Evolutionary conservation across 2,888 invertebrate species (phyloP).

Genomic region (Meliscaeva auricollis): DNA sequence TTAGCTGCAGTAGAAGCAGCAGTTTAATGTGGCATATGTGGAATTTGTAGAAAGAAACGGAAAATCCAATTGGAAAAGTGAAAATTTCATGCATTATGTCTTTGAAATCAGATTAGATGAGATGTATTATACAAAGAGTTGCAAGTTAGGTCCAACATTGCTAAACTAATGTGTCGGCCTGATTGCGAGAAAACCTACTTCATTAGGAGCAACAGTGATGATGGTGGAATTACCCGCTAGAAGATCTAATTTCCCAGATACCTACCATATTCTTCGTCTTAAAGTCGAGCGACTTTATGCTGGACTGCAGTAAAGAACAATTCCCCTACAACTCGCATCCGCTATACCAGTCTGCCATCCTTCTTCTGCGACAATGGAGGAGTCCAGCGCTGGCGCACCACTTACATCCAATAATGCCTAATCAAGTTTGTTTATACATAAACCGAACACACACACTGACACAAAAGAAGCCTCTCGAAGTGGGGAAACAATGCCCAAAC

Average conservation of each 20-base stretch:
- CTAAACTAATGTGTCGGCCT: constrained; percentile 28
- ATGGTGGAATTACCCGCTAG: constrained; percentile 19
- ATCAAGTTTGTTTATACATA: constrained; percentile 57
- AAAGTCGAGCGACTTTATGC: not conserved
- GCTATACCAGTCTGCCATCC: constrained; percentile 24
- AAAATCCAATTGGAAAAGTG: constrained; percentile 59
- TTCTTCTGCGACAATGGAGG: constrained; percentile 26
- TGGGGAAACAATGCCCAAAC: constrained; percentile 75
- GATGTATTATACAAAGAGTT: constrained; percentile 6
- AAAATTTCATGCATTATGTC: constrained; percentile 51
- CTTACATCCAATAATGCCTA: constrained; percentile 66
- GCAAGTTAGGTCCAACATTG: not conserved
- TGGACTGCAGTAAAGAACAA: not conserved
- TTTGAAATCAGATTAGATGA: constrained; percentile 29
- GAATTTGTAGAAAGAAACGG: constrained; percentile 24
- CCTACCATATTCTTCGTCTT: not conserved
- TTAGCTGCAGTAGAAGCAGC: constrained; percentile 8
- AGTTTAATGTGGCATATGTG: not conserved
- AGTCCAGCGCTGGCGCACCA: constrained; percentile 47
- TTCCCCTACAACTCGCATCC: constrained; percentile 46
- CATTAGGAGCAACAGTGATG: constrained; percentile 37
- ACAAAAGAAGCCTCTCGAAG: constrained; percentile 4
- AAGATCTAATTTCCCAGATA: constrained; percentile 22
- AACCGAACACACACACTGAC: not conserved
- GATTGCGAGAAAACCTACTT: constrained; percentile 11